Base-by-base conservation (phyloP, 1,140 invertebrate species). In the Leptinotarsa undecemlineata region DNA sequence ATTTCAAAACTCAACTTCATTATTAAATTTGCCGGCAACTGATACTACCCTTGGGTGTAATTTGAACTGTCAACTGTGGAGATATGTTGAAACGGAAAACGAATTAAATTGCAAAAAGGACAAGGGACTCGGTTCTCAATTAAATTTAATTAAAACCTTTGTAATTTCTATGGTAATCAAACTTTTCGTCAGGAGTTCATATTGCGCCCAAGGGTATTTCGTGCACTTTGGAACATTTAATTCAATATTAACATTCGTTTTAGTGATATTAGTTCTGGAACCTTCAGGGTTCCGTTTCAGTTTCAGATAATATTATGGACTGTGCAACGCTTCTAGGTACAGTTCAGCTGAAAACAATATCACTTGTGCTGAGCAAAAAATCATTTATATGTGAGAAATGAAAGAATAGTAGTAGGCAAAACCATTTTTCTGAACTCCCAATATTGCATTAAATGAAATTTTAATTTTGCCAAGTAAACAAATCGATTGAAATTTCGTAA, bases 101-200 rank as follows among this genome's bases (percentile, higher is more conserved):
- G 20, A 64, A 21, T 64, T 33, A 33, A 64, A 23, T 20, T 33
- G 20, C 63, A 21, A 64, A 33, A 64, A 57, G 51, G 51, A 19
- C 51, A 57, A 57, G 51, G 51, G 51, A 57, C 51, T 15, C 51
- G 51, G 51, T 57, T 23, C 64, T 42, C 64, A 26, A 67, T 23
- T 23, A 21, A 42, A 67, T 67, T 67, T 67, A 67, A 67, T 67
- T 67, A 67, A 67, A 23, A 23, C 64, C 64, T 23, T 8, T n/a
- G 64, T 33, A 67, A 67, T 67, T 67, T 67, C 23, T 17, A 23
- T 23, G 19, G 23, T 26, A 67, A 67, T 67, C 64, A 67, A 67
- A 67, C 64, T 67, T 67, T 57, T 67, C 64, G 15, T 33, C 64
- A 26, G 15, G 64, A 67, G 42, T 23, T 23, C 64, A 67, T 67